These are phyloP conservation scores for Acholoe squamosa DNA, from an alignment of 2,888 invertebrate genomes.

Conservation along the genomic window DNA sequence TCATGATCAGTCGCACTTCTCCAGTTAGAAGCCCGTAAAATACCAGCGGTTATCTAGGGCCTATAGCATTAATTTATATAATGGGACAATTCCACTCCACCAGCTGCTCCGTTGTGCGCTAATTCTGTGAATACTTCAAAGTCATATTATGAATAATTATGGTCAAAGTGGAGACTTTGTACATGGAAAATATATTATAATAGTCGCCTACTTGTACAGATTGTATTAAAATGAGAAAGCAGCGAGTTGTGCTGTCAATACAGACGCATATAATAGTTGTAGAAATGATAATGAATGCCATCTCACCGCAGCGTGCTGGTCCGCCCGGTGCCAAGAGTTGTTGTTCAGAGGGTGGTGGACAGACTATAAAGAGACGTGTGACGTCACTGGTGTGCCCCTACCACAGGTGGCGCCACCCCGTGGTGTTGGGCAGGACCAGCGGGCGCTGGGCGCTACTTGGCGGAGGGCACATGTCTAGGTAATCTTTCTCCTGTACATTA, in stretches of 20 bases:
- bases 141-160: slow-evolving; percentile 22
- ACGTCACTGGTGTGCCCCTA: slow-evolving; percentile 6
- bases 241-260: neutral
- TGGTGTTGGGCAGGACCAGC: neutral
- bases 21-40: slow-evolving; percentile 3
- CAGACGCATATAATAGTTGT: neutral
- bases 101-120: slow-evolving; percentile 32
- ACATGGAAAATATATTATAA: slow-evolving; percentile 44
- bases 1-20: neutral
- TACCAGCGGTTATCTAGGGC: slow-evolving; percentile 24
- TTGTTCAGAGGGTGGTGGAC: neutral
- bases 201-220: slow-evolving; percentile 51
- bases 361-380: neutral
- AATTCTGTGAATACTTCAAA: slow-evolving; percentile 22
- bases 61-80: slow-evolving; percentile 37
- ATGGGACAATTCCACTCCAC: neutral
- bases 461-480: slow-evolving; percentile 35
- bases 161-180: slow-evolving; percentile 43
- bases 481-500: slow-evolving; percentile 49
- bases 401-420: neutral
- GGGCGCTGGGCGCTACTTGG: neutral
- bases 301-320: neutral
- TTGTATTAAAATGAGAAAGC: neutral
- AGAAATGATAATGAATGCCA: slow-evolving; percentile 1
- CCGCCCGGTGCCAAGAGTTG: neutral